These are phyloP conservation scores for Gopherus flavomarginatus DNA, from an alignment of 2,113 vertebrate species.

Conservation along the genomic window DNA sequence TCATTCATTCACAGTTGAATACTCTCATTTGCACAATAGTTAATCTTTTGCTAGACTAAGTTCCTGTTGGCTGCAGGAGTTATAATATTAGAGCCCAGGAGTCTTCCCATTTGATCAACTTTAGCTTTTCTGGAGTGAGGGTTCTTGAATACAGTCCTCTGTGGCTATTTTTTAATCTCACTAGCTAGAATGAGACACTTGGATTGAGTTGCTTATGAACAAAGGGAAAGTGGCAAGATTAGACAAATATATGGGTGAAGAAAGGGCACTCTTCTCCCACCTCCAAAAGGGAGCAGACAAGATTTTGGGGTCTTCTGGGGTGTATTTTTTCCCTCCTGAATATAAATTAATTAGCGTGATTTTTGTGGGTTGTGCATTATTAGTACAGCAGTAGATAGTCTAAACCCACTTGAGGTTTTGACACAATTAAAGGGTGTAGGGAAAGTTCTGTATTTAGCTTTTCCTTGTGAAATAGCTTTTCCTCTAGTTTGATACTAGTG, in stretches of 20 bases:
- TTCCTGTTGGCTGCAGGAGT: neutral
- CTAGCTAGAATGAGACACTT: neutral
- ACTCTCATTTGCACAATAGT: neutral
- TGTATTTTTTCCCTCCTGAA: neutral
- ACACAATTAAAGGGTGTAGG: neutral
- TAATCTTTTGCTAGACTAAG: neutral
- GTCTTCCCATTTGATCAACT: neutral
- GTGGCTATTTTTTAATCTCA: neutral
- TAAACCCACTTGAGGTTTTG: neutral
- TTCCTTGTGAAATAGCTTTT: neutral
- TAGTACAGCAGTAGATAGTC: neutral
- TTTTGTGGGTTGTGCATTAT: neutral
- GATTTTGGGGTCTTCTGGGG: neutral
- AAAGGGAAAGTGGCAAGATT: neutral
- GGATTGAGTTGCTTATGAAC: neutral
- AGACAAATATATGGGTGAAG: accelerated
- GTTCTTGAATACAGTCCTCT: neutral
- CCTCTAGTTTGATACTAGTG: neutral
- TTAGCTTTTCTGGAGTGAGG: neutral
- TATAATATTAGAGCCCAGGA: neutral
- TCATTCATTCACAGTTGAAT: neutral
- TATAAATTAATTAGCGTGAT: accelerated
- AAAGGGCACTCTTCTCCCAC: neutral
- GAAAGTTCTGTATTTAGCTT: neutral
- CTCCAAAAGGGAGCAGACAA: neutral